phyloP scores from a whole-genome alignment of 2,797 vertebrate genomes.

The Cynopterus sphinx region DNA sequence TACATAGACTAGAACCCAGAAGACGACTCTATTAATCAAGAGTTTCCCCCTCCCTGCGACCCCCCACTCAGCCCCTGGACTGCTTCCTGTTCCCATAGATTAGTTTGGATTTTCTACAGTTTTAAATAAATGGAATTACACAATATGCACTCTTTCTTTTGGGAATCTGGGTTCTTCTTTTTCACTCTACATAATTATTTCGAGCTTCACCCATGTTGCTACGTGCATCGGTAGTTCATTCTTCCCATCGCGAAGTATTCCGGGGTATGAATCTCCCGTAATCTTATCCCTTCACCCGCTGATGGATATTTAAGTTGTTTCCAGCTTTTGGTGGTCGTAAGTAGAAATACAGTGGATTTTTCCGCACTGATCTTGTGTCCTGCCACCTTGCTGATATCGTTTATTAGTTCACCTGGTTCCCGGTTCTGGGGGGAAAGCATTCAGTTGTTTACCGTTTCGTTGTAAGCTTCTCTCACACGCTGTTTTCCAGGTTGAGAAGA shows the following conservation, averaged over 20 bases:
- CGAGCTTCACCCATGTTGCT: background rate
- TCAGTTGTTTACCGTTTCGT: background rate
- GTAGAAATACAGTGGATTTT: background rate
- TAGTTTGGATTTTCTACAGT: background rate
- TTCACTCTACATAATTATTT: background rate
- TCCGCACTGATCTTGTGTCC: background rate
- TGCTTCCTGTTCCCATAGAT: background rate
- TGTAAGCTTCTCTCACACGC: background rate
- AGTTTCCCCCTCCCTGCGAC: background rate
- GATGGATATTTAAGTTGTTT: background rate
- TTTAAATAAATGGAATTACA: background rate
- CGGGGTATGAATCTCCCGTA: background rate
- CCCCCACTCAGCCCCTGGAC: background rate
- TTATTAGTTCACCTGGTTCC: background rate
- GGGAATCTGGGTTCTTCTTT: background rate
- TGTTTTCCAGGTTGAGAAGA: background rate
- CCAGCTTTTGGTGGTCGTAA: background rate
- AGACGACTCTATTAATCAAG: background rate
- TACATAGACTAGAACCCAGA: background rate
- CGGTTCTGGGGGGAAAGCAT: background rate
- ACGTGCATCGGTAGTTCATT: background rate
- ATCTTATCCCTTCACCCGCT: background rate
- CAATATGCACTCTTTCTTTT: background rate
- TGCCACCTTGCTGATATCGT: background rate
- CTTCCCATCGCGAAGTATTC: background rate